These are phyloP conservation scores for Vanessa cardui DNA, from an alignment of 2,888 invertebrate genomes.

Conservation along the genomic window DNA sequence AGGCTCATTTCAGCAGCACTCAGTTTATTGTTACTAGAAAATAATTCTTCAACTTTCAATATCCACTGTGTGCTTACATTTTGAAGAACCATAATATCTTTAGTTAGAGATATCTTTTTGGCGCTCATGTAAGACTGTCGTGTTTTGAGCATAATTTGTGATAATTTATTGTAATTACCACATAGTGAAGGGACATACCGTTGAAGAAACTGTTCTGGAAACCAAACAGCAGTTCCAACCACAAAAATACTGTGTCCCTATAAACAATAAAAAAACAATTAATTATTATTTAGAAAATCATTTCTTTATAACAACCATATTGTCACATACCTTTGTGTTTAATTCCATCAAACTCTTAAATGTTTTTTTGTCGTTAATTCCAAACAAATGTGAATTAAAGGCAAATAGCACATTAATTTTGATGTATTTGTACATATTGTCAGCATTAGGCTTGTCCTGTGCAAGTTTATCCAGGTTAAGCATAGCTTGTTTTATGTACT, in stretches of 20 bases:
- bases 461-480: slow-evolving; percentile 83
- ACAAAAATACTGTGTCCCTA: slow-evolving; percentile 91
- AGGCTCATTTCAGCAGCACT: slow-evolving; percentile 73
- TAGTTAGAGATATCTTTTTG: slow-evolving; percentile 83
- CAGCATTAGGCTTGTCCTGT: slow-evolving; percentile 77
- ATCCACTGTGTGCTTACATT: slow-evolving; percentile 66
- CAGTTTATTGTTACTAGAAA: slow-evolving; percentile 64
- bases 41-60: slow-evolving; percentile 65
- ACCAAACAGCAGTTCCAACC: slow-evolving; percentile 91
- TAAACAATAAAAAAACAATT: slow-evolving; percentile 40
- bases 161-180: slow-evolving; percentile 75
- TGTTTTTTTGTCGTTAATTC: slow-evolving; percentile 89
- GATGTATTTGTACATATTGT: slow-evolving; percentile 83
- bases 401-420: slow-evolving; percentile 87
- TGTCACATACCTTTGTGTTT: slow-evolving; percentile 85
- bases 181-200: slow-evolving; percentile 84
- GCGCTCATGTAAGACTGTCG: slow-evolving; percentile 82
- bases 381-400: slow-evolving; percentile 87
- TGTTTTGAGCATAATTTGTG: slow-evolving; percentile 71
- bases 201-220: slow-evolving; percentile 91
- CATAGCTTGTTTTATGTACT: slow-evolving; percentile 85
- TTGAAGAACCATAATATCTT: slow-evolving; percentile 82
- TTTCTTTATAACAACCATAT: too few species aligned
- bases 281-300: too few species aligned
- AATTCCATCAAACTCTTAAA: slow-evolving; percentile 88